A percentile compares a stretch with the other conserved stretches of the same genome.
These are phyloP conservation scores for Perdita meconis DNA, from an alignment of 2,888 invertebrate species.

Conservation along the genomic window DNA sequence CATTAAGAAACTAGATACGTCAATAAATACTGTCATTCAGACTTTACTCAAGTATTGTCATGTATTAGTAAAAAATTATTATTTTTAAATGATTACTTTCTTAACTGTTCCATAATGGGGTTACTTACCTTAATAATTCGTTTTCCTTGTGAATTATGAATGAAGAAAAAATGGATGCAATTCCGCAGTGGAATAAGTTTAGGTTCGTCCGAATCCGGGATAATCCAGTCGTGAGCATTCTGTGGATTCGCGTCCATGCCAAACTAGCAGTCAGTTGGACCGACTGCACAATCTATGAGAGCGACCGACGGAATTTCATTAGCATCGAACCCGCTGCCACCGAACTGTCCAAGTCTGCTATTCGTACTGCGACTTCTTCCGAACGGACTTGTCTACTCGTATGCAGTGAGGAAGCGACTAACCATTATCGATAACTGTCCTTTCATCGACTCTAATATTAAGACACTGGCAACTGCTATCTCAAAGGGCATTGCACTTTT, in stretches of 20 bases:
- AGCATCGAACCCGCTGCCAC: slow-evolving; percentile 77
- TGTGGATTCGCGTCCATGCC: slow-evolving; percentile 62
- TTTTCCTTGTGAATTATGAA: background rate
- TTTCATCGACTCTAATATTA: background rate
- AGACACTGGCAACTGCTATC: too few species aligned
- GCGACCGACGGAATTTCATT: slow-evolving; percentile 80
- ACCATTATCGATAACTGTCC: background rate
- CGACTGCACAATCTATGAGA: slow-evolving; percentile 76
- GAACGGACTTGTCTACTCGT: slow-evolving; percentile 42
- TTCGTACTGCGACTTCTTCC: slow-evolving; percentile 66
- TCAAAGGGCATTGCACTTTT: too few species aligned
- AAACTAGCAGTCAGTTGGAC: slow-evolving; percentile 66
- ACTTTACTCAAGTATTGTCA: too few species aligned
- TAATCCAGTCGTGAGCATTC: slow-evolving; percentile 59
- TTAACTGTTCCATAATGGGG: too few species aligned
- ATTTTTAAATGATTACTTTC: too few species aligned
- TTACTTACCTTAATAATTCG: too few species aligned
- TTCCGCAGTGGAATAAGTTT: slow-evolving; percentile 36
- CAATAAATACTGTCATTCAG: too few species aligned
- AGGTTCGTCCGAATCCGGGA: slow-evolving; percentile 40
- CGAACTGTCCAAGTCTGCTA: slow-evolving; percentile 78
- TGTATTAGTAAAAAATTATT: too few species aligned
- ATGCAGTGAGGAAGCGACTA: background rate
- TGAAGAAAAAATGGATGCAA: background rate
- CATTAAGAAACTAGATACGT: too few species aligned